Evolutionary conservation across 2,888 invertebrate species (phyloP), one percentile per base, ranked within the genome.

Genomic region (Coelinius sp.): DNA sequence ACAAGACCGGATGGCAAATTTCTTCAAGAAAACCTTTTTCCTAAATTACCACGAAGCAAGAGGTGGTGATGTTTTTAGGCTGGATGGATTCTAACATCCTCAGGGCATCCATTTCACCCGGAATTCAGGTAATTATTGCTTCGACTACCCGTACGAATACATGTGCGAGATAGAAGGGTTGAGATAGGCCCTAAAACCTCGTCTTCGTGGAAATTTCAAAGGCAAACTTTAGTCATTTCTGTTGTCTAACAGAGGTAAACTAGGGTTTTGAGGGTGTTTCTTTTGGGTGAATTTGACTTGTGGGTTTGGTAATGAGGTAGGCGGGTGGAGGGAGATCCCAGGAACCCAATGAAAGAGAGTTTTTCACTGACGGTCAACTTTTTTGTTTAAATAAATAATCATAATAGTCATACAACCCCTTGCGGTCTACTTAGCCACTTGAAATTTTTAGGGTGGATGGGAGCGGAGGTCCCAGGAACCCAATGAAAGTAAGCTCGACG

Each of bases 11-110:
- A 44, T 35, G 35, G 10, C 1, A n/a, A 44, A 44, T 44, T 44
- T n/a, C 44, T 14, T 17, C 3, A n/a, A n/a, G 44, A 44, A 44
- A 44, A 44, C n/a, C n/a, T 44, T 44, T 3, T 10, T 5, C 12
- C 5, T 5, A 17, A 44, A 44, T 44, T 44, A 44, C 44, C 12
- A 44, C 14, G 14, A 5, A 44, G 44, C n/a, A 1, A 44, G 35
- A 44, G 44, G 8, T 44, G 4, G 31, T 4, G 5, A 31, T 44
- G 44, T 44, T 44, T 44, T 44, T 44, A n/a, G 44, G 44, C 44
- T 44, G 44, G 44, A n/a, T 56, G 27, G 56, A 56, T 56, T 56
- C 14, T 56, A 56, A 56, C 56, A 56, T 17, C 56, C 56, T 17
- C 17, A 1, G 56, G 56, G 56, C 24, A 56, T 56, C 27, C 56